Percentiles rank a stretch among this genome's conserved stretches.
Conservation (phyloP, 2,113 vertebrate species). For the Calypte anna region DNA sequence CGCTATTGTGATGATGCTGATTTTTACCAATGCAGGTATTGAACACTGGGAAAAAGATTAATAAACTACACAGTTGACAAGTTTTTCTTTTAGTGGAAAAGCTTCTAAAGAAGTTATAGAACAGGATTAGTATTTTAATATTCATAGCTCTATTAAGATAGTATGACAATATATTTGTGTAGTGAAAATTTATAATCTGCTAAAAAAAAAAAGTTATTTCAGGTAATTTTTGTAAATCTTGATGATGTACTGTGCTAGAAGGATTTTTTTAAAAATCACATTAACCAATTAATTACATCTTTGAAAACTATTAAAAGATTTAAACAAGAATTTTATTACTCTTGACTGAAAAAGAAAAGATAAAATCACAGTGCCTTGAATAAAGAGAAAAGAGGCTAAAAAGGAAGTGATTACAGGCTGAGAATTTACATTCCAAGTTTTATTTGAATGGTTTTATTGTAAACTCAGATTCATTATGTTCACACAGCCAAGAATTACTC, state of each 20-base stretch:
- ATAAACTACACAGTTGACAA: background rate
- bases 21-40: background rate
- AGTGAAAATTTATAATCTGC: background rate
- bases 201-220: background rate
- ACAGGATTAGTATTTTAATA: background rate
- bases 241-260: background rate
- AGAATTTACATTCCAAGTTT: constrained; percentile 18
- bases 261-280: background rate
- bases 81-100: background rate
- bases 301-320: background rate
- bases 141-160: background rate
- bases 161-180: background rate
- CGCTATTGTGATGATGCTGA: background rate
- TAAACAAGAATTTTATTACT: background rate
- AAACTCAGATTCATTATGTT: constrained; percentile 35
- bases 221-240: background rate
- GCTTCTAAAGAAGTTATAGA: background rate
- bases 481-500: constrained; percentile 38
- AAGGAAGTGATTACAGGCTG: background rate
- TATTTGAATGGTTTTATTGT: background rate
- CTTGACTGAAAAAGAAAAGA: background rate
- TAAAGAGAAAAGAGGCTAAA: background rate
- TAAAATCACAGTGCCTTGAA: background rate
- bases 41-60: background rate
- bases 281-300: background rate